Evolutionary conservation across 2,888 invertebrate genomes (phyloP), one percentile per base, ranked within the genome.

Genomic region (Syrista parreyssii): DNA sequence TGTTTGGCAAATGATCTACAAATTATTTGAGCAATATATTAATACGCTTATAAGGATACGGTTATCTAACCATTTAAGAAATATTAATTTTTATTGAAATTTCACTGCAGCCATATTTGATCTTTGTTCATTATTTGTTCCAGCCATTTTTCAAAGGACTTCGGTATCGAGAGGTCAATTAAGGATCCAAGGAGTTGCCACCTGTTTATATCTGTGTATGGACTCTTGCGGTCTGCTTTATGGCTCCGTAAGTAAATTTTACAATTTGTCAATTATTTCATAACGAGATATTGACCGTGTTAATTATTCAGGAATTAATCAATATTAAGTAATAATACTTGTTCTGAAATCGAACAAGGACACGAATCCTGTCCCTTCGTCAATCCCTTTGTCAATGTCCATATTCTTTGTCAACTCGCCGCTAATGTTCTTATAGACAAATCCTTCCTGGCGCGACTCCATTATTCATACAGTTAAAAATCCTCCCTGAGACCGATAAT

Each of bases 181-280:
- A 93, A 96, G 96, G 93, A 96, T 97, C 92, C 96, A 96, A 94
- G 96, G 97, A 92, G 95, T 96, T 85, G 95, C 96, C 89, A 96
- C 97, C 87, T 97, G 97, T 92, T 94, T 96, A 92, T 97, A 95
- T 94, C 95, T 97, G 92, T 97, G 97, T 92, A 97, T 97, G 96
- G 96, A 97, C 92, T 94, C 95, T 88, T 97, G 97, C 93, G 97
- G 97, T 92, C 93, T 95, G 92, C 95, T 95, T 88, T 97, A 97
- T 93, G 96, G 96, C 92, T 95, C 97, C 95, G 97, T 97, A 94
- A 95, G 97, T 95, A 91, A 80, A 79, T 79, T 71, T 11, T 6
- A 32, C 23, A 23, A 55, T 55, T 55, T 55, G 0, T 55, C 6
- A 55, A 55, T 55, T 23, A 55, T 9, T 55, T 55, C 23, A 55